Evolutionary conservation across 2,113 vertebrate species (phyloP).

Genomic region (human): GRCh38 chr1:121155501-121156000

Average conservation of each 20-base stretch:
- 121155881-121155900: background rate
- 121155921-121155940: conserved; percentile 36
- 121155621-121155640: too few species aligned
- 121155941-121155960: conserved; percentile 53
- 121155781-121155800: too few species aligned
- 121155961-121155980: conserved; percentile 44
- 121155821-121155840: conserved; percentile 44
- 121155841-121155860: conserved; percentile 66
- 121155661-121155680: too few species aligned
- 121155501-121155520: conserved; percentile 28
- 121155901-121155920: conserved; percentile 52
- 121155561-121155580: too few species aligned
- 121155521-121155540: background rate
- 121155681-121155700: too few species aligned
- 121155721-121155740: too few species aligned
- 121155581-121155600: too few species aligned
- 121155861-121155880: conserved; percentile 55
- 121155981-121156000: conserved; percentile 49
- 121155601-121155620: too few species aligned
- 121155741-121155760: too few species aligned
- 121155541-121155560: background rate
- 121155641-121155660: too few species aligned
- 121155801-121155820: conserved; percentile 31
- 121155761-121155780: too few species aligned
- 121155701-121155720: too few species aligned